Conservation (phyloP, 2,113 vertebrate species). For the Micronisus gabar region DNA sequence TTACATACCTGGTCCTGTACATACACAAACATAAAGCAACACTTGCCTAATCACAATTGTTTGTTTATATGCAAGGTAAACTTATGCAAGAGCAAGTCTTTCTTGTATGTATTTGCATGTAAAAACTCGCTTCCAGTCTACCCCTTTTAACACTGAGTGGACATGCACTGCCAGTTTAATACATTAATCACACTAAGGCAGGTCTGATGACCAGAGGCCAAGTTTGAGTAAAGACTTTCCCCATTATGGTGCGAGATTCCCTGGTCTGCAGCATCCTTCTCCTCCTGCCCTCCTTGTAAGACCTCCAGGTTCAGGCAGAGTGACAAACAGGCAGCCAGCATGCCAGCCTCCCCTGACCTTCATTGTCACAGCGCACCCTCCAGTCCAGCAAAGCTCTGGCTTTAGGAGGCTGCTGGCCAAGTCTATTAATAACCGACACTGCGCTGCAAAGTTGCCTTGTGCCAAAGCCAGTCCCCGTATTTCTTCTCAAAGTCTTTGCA, state of each 20-base stretch:
- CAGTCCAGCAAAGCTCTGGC: background rate
- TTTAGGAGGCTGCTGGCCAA: background rate
- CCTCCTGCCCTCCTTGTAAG: background rate
- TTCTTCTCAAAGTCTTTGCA: background rate
- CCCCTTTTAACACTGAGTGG: background rate
- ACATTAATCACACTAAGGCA: background rate
- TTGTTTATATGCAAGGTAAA: background rate
- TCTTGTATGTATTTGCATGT: background rate
- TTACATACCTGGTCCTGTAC: background rate
- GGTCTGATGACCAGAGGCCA: background rate
- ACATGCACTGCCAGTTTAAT: background rate
- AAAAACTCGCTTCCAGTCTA: background rate
- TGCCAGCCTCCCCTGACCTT: background rate
- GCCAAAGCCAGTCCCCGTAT: background rate
- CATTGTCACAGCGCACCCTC: background rate
- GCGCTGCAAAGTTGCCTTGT: background rate
- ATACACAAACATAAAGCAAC: background rate
- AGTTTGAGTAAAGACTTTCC: background rate
- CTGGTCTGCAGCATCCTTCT: background rate
- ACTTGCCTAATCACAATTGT: background rate
- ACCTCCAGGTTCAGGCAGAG: background rate
- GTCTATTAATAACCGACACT: background rate
- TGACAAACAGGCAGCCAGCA: background rate
- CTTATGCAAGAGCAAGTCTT: background rate
- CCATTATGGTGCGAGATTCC: accelerated